Conservation (phyloP, 2,888 invertebrate genomes). For the Volucella zonaria region DNA sequence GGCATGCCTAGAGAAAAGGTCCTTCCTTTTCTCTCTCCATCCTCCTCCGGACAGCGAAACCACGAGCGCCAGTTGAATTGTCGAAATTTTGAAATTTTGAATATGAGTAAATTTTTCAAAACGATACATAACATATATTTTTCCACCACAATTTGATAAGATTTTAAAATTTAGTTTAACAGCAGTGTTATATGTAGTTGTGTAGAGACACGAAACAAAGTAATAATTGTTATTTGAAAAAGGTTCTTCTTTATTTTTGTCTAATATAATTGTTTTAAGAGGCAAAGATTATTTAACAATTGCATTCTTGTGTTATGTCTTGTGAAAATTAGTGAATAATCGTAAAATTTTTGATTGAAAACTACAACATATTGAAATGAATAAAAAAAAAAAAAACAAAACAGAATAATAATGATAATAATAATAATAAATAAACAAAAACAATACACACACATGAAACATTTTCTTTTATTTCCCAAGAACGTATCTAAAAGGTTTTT, state of each 20-base stretch:
- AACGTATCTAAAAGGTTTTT: too few species aligned
- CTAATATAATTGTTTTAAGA: slow-evolving; percentile 21
- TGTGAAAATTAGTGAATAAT: slow-evolving; percentile 5
- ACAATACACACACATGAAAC: slow-evolving; percentile 9
- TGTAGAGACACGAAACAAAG: neutral
- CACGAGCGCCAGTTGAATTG: slow-evolving; percentile 10
- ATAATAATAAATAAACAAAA: neutral
- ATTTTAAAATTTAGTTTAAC: slow-evolving; percentile 19
- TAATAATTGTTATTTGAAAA: slow-evolving; percentile 44
- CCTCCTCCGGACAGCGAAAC: neutral
- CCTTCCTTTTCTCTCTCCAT: too few species aligned
- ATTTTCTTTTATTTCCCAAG: neutral
- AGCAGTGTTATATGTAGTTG: slow-evolving; percentile 16
- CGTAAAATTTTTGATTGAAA: slow-evolving; percentile 32
- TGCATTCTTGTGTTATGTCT: slow-evolving; percentile 33
- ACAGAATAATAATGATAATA: neutral
- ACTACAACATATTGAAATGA: slow-evolving; percentile 1
- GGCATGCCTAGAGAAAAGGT: too few species aligned
- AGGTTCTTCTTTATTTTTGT: slow-evolving; percentile 22
- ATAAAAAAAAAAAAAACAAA: neutral
- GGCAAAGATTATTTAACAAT: neutral
- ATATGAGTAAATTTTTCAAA: neutral
- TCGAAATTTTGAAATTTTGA: slow-evolving; percentile 25
- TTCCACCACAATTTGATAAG: slow-evolving; percentile 45
- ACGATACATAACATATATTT: slow-evolving; percentile 29